Conservation (phyloP, 2,113 vertebrate genomes). For the Merops nubicus region DNA sequence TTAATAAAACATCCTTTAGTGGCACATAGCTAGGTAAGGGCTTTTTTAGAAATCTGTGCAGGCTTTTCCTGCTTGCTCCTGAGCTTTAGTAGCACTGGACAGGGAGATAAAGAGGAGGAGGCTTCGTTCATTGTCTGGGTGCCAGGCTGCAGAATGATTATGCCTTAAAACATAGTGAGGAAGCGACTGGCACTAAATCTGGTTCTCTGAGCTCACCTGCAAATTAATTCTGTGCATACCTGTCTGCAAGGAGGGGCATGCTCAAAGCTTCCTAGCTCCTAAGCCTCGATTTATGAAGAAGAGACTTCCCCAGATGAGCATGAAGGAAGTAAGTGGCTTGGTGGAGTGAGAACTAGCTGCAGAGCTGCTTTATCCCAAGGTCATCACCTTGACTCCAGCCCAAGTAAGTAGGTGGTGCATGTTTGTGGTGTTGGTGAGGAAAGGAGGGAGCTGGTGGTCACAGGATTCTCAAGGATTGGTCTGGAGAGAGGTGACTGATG, state of each 20-base stretch:
- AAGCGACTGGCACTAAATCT: background rate
- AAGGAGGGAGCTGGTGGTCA: background rate
- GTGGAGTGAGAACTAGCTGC: background rate
- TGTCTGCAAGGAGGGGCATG: background rate
- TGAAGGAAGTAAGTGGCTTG: background rate
- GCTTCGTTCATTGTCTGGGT: background rate
- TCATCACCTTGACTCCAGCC: background rate
- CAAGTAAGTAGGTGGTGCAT: background rate
- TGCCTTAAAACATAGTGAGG: background rate
- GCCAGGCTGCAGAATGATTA: background rate
- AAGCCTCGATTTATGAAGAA: background rate
- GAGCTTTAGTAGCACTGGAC: background rate
- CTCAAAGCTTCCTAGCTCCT: background rate
- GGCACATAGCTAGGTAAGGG: background rate
- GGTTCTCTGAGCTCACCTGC: background rate
- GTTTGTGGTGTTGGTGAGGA: rapidly evolving
- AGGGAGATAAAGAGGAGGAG: background rate
- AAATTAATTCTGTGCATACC: background rate
- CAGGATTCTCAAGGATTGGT: background rate
- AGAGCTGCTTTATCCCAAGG: background rate
- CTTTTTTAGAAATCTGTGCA: background rate
- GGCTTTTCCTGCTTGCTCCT: background rate
- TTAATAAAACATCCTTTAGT: background rate
- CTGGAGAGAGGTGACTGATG: rapidly evolving
- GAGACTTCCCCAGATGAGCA: background rate